These are phyloP conservation scores for Siphlonurus alternatus DNA, from an alignment of 2,888 invertebrate species.

Conservation along the genomic window DNA sequence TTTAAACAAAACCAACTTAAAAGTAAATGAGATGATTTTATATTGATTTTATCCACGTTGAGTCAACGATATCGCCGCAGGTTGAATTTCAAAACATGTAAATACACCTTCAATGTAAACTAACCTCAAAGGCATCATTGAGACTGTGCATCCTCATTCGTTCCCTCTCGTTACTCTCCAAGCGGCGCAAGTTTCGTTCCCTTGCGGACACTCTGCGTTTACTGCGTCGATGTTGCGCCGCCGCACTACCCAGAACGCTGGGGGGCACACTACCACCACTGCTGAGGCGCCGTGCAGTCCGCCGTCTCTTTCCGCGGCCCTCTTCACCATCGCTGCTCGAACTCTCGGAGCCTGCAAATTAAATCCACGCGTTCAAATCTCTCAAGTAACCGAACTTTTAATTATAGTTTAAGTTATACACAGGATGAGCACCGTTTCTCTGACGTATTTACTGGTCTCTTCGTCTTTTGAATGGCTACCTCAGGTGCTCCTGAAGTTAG, in stretches of 20 bases:
- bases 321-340: slow-evolving; percentile 3
- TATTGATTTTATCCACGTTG: too few relatives aligned
- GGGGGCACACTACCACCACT: slow-evolving; percentile 10
- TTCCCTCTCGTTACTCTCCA: slow-evolving; percentile 83
- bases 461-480: too few relatives aligned
- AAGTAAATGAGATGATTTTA: too few relatives aligned
- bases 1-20: too few relatives aligned
- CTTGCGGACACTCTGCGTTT: slow-evolving; percentile 63
- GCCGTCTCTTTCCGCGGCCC: slow-evolving; percentile 9
- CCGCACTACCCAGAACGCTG: background rate
- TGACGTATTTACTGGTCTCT: too few relatives aligned
- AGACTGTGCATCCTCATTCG: slow-evolving; percentile 84
- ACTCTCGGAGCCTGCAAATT: slow-evolving; percentile 9
- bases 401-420: too few relatives aligned
- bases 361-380: background rate
- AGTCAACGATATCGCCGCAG: too few relatives aligned
- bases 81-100: background rate
- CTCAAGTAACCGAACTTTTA: too few relatives aligned
- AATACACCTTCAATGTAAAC: background rate
- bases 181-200: slow-evolving; percentile 66
- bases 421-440: too few relatives aligned
- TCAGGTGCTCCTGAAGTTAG: too few relatives aligned
- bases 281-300: slow-evolving; percentile 4
- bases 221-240: slow-evolving; percentile 32
- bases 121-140: slow-evolving; percentile 78